Conservation (phyloP, 2,888 invertebrate species). For the Ischnus inquisitorius region DNA sequence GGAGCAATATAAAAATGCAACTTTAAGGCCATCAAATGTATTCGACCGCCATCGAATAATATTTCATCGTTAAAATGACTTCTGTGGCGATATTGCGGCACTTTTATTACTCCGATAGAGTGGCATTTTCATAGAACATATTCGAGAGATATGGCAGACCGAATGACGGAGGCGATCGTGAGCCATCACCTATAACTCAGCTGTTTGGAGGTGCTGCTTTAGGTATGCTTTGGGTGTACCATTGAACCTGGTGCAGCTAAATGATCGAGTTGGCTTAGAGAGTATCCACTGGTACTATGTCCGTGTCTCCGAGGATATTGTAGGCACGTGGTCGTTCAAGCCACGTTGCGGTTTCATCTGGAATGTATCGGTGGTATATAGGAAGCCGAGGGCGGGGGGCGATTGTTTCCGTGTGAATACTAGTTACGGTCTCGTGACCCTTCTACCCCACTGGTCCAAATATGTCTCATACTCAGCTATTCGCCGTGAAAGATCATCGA, state of each 20-base stretch:
- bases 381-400: constrained; percentile 30
- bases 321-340: constrained; percentile 46
- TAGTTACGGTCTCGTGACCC: constrained; percentile 42
- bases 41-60: constrained; percentile 8
- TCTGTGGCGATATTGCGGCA: not conserved
- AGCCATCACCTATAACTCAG: constrained; percentile 10
- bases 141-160: constrained; percentile 3
- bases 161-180: constrained; percentile 35
- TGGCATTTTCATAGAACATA: constrained; percentile 9
- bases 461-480: constrained; percentile 54
- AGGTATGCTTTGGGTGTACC: constrained; percentile 11
- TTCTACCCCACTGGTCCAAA: constrained; percentile 45
- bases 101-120: constrained; percentile 17
- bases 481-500: constrained; percentile 27
- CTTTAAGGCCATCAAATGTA: not conserved
- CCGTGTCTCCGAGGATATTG: constrained; percentile 45
- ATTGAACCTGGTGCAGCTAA: constrained; percentile 32
- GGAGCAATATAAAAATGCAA: not conserved
- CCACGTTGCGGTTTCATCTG: constrained; percentile 62
- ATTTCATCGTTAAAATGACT: constrained; percentile 25
- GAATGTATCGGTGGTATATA: constrained; percentile 58
- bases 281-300: constrained; percentile 11
- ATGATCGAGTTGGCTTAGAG: constrained; percentile 46
- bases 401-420: constrained; percentile 50
- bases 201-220: constrained; percentile 16